Conservation (phyloP, 1,140 invertebrate species). For the Drosophila chauvacae region DNA sequence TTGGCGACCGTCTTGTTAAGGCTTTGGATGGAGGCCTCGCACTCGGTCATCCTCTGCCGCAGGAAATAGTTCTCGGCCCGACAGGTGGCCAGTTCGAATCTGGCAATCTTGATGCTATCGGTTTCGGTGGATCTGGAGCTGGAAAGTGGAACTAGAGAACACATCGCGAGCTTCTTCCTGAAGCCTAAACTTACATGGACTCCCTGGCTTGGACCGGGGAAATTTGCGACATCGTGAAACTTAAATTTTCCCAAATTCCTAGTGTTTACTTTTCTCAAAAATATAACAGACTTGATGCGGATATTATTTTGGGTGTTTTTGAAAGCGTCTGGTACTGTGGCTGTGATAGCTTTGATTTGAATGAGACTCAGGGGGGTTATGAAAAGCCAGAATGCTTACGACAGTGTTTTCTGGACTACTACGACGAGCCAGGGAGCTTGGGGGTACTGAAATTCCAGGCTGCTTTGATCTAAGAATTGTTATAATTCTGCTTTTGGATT, state of each 20-base stretch:
- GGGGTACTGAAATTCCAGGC: not conserved
- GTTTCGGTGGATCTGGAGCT: slow-evolving; percentile 38
- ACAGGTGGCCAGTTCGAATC: slow-evolving; percentile 47
- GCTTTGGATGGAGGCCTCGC: slow-evolving; percentile 51
- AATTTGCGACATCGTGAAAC: slow-evolving; percentile 56
- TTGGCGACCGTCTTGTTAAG: slow-evolving; percentile 50
- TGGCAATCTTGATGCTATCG: slow-evolving; percentile 52
- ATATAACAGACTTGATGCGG: slow-evolving; percentile 8
- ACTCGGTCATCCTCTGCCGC: slow-evolving; percentile 49
- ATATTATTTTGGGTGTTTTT: not conserved
- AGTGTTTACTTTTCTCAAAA: slow-evolving; percentile 7
- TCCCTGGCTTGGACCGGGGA: slow-evolving; percentile 16
- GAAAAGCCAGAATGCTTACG: not conserved
- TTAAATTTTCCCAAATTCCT: slow-evolving; percentile 30
- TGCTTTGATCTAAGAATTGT: not conserved
- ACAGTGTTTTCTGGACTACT: not conserved
- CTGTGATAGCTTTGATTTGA: not conserved
- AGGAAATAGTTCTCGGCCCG: slow-evolving; percentile 67
- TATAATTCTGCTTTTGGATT: not conserved
- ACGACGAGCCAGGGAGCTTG: not conserved
- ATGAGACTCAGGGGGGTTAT: not conserved
- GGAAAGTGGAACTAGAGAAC: not conserved
- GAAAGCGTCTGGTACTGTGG: slow-evolving; percentile 6
- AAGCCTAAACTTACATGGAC: slow-evolving; percentile 35
- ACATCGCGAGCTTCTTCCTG: not conserved